These are phyloP conservation scores for Diadumene lineata DNA, from an alignment of 92 coral and sea anemone genomes.

Conservation along the genomic window DNA sequence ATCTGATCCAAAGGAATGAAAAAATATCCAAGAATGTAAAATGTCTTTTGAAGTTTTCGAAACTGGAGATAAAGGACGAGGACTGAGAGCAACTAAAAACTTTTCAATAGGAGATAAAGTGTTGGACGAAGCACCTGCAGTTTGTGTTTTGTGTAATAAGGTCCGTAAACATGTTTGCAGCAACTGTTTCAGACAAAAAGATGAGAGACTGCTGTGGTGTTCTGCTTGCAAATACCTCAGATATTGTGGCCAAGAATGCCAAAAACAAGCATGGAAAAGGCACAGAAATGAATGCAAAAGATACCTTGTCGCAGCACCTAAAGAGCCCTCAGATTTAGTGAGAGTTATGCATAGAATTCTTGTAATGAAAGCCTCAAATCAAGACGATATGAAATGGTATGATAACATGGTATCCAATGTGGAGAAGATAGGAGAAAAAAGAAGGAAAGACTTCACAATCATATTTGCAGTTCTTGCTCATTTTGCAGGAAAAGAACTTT, in stretches of 20 bases:
- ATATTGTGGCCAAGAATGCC: conserved; percentile 81
- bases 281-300: conserved; percentile 89
- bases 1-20: not conserved
- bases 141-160: conserved; percentile 68
- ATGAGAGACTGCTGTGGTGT: conserved; percentile 64
- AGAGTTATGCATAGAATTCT: conserved; percentile 66
- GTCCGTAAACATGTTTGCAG: conserved; percentile 78
- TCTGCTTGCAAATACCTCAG: conserved; percentile 82
- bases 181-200: conserved; percentile 56
- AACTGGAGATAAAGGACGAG: conserved; percentile 72
- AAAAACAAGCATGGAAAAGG: conserved; percentile 79
- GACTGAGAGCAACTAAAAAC: conserved; percentile 55
- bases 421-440: conserved; percentile 45
- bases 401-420: conserved; percentile 69
- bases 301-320: conserved; percentile 50
- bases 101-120: conserved; percentile 55
- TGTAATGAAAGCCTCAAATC: conserved; percentile 28
- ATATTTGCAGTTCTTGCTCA: conserved; percentile 51
- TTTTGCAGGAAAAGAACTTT: conserved; percentile 53
- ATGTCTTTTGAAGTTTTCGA: conserved; percentile 48
- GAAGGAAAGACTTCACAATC: conserved; percentile 65
- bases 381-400: conserved; percentile 35
- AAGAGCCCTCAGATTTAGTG: conserved; percentile 79
- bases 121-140: conserved; percentile 52
- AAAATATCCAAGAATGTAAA: not conserved